Base-by-base conservation (phyloP, 2,113 vertebrate genomes). In the Tupaia chinensis region DNA sequence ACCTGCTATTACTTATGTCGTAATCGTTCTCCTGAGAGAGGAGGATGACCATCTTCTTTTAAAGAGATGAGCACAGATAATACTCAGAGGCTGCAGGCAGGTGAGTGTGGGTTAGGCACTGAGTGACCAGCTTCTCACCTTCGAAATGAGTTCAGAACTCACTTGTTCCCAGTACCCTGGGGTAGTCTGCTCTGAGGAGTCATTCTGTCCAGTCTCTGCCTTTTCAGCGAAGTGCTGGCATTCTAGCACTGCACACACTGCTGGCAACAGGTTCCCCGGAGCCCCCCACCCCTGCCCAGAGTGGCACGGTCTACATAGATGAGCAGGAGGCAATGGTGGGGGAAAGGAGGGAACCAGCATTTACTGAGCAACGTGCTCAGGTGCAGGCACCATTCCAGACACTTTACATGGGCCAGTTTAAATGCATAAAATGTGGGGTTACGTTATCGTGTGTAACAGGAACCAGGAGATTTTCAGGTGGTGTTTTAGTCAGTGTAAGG, bases 51-150 rank as follows among this genome's bases (percentile, higher is more conserved):
- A 70, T 10, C 29, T 87, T 95, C 44, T 90, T 79, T 79, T 85
- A 23, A 78, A 92, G 93, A 93, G 54, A 88, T n/a, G 65, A 89
- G 61, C 25, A 89, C 61, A 94, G 73, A 60, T 15, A 69, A 94
- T 3, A 63, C 25, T 87, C 58, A 90, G 66, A 95, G 63, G 53
- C 81, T 85, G 23, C 80, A 12, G 19, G 72, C 23, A 34, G 11
- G 19, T 65, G 23, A 72, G n/a, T 58, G 58, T 83, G 16, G 27
- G 19, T 87, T 56, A 79, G 54, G 54, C 10, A 72, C 65, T 29
- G 32, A 95, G 23, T 16, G 2, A 11, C 60, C 83, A 76, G 23
- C 25, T 53, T 92, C 74, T 92, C 65, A 73, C 66, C 54, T 69
- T 73, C 44, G 16, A 70, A 81, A 78, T 70, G n/a, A 86, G 65